A percentile compares a stretch with the other conserved stretches of the same genome.
Evolutionary conservation across 2,888 invertebrate species (phyloP).

Genomic region (Cosmopolites sordidus): DNA sequence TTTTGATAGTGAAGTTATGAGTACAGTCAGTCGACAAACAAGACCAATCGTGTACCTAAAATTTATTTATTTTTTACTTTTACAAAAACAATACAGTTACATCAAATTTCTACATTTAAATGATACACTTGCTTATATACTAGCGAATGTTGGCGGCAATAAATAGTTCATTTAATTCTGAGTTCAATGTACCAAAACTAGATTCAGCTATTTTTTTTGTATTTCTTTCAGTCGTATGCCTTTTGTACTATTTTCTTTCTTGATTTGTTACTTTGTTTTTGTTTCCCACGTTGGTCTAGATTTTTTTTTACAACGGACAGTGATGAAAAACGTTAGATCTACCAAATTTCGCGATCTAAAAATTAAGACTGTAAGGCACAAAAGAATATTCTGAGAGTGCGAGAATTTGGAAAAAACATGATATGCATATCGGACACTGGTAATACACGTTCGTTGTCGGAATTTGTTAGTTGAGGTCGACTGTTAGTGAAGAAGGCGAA

Average conservation of each 20-base stretch:
- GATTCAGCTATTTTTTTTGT: slow-evolving; percentile 13
- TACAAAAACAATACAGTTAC: slow-evolving; percentile 9
- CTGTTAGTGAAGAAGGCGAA: slow-evolving; percentile 29
- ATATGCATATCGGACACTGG: slow-evolving; percentile 26
- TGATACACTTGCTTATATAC: slow-evolving; percentile 6
- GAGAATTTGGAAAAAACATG: slow-evolving; percentile 14
- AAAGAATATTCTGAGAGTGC: slow-evolving; percentile 25
- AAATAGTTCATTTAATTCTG: neutral
- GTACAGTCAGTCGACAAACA: neutral
- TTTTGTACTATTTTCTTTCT: slow-evolving; percentile 24
- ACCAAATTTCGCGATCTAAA: neutral
- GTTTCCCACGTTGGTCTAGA: neutral
- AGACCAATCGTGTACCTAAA: slow-evolving; percentile 1
- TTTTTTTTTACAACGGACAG: neutral
- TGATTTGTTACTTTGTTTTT: slow-evolving; percentile 8
- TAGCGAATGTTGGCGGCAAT: neutral
- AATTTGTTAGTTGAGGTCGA: slow-evolving; percentile 28
- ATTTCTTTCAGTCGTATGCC: slow-evolving; percentile 22
- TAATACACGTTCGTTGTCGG: slow-evolving; percentile 28
- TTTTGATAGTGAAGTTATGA: no score
- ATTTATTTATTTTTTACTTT: neutral
- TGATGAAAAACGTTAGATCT: neutral
- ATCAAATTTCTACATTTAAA: slow-evolving; percentile 22
- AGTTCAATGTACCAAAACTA: slow-evolving; percentile 17
- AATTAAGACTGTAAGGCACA: slow-evolving; percentile 28